Conservation (phyloP, 1,140 invertebrate genomes). For the Drosophila eugracilis region DNA sequence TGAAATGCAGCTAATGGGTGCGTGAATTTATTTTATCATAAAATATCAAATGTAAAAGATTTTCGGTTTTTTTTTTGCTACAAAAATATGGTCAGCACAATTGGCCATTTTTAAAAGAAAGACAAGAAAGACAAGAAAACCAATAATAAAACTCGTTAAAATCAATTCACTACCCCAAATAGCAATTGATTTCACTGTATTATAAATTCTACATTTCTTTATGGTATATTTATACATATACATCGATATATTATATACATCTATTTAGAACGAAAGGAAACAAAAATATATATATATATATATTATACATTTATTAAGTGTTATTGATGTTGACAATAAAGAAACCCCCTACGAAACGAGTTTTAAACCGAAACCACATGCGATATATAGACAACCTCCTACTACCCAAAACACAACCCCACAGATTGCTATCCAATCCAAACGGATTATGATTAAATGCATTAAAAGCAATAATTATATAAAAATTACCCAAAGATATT, state of each 20-base stretch:
- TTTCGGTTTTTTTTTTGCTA: neutral
- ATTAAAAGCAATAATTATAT: conserved; percentile 27
- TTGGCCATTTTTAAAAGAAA: neutral
- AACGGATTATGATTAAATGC: conserved; percentile 12
- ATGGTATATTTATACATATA: conserved; percentile 64
- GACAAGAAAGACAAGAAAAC: too few species aligned
- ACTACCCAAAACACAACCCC: conserved; percentile 18
- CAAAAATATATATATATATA: too few species aligned
- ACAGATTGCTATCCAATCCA: conserved; percentile 33
- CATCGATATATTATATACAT: conserved; percentile 52
- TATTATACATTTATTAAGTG: conserved; percentile 64
- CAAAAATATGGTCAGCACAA: neutral
- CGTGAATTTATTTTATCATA: conserved; percentile 5
- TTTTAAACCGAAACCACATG: conserved; percentile 51
- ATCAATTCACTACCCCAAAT: neutral
- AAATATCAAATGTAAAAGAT: neutral
- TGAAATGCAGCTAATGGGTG: conserved; percentile 32
- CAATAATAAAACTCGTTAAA: neutral
- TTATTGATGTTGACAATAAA: conserved; percentile 80
- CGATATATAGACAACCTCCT: conserved; percentile 27
- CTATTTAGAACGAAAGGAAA: conserved; percentile 34
- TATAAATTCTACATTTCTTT: conserved; percentile 60
- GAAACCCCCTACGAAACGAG: conserved; percentile 50
- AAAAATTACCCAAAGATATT: conserved; percentile 7
- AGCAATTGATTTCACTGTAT: conserved; percentile 37